Conservation (phyloP, 2,888 invertebrate species). For the Strigamia transsilvanica region DNA sequence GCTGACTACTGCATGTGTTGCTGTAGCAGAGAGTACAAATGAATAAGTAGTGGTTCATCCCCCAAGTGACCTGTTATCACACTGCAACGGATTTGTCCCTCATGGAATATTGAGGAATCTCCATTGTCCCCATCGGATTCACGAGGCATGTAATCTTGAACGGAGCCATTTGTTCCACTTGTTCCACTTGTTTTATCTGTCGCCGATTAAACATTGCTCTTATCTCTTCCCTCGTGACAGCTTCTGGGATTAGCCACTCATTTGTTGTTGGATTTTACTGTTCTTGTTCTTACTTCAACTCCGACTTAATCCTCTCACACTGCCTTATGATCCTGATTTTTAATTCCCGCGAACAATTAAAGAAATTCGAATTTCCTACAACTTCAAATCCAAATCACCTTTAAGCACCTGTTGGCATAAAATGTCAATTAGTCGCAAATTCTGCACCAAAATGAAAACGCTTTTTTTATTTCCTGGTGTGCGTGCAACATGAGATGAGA, state of each 20-base stretch:
- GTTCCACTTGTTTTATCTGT: slow-evolving; percentile 20
- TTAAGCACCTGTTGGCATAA: no score
- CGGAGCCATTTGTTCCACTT: background rate
- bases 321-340: background rate
- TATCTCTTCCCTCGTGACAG: slow-evolving; percentile 18
- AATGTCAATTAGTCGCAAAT: no score
- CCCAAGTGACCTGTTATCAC: slow-evolving; percentile 33
- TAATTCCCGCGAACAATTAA: no score
- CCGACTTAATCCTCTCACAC: slow-evolving; percentile 1
- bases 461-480: no score
- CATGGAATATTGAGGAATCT: slow-evolving; percentile 39
- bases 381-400: no score
- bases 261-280: slow-evolving; percentile 28
- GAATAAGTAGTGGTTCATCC: slow-evolving; percentile 13
- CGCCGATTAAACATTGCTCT: slow-evolving; percentile 14
- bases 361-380: no score
- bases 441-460: no score
- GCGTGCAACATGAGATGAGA: no score
- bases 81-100: slow-evolving; percentile 42
- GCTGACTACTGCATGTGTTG: no score
- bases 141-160: slow-evolving; percentile 28
- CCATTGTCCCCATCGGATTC: slow-evolving; percentile 25
- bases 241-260: slow-evolving; percentile 26
- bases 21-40: slow-evolving; percentile 1
- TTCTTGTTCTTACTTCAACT: background rate